Evolutionary conservation across 2,797 vertebrate genomes (phyloP), one percentile per base, ranked within the genome.

Genomic region (Leucoraja ocellata): DNA sequence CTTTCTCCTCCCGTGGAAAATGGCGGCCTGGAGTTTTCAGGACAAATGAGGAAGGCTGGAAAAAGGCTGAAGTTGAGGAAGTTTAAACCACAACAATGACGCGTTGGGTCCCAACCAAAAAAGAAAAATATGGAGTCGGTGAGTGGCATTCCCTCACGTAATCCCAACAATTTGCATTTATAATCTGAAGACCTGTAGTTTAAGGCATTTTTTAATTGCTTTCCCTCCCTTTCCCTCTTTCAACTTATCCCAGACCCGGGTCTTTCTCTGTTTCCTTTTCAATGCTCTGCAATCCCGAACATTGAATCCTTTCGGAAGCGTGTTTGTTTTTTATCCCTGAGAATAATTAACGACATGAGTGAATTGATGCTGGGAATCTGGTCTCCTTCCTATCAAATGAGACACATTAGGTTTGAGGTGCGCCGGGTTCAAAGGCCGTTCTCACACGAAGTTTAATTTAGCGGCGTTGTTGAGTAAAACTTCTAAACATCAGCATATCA

Each of bases 11-110:
- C 90, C 8, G 68, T 28, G 90, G 90, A 91, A 91, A 91, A 91
- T 91, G 90, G 90, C 90, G 90, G 90, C 90, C 11, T 91, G 90
- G 90, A 91, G 21, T 91, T 91, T 91, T 23, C 90, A 74, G 90
- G 90, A 74, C 8, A 54, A 91, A 91, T 91, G 68, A 91, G 90
- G 68, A 54, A 74, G 74, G 10, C 32, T 46, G 90, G 71, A 16
- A 74, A 32, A 91, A 14, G 28, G 39, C 18, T 25, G 7, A 91
- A 91, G 68, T 91, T 91, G 68, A 91, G 71, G 90, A 91, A 91
- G 90, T 91, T 91, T 73, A 68, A 73, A 6, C 65, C 32, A 39
- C 90, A 74, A 74, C 68, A 14, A 91, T 91, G 90, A 91, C 90
- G 32, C 68, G 68, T 54, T 91, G 90, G 90, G 36, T 91, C 65